These are phyloP conservation scores for Trichopria drosophilae DNA, from an alignment of 2,888 invertebrate species.

Conservation along the genomic window DNA sequence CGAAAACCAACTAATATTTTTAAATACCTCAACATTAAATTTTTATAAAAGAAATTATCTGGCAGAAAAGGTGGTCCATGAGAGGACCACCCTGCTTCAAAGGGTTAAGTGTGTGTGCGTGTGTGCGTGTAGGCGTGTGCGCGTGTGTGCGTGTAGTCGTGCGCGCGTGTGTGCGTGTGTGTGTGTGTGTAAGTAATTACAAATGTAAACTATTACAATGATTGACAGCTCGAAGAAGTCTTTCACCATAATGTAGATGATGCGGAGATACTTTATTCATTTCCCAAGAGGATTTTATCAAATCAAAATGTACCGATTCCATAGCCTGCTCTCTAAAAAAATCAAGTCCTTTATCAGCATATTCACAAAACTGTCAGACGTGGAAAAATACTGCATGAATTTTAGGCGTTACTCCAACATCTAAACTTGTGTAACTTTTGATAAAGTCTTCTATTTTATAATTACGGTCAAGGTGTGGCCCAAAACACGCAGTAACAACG, in stretches of 20 bases:
- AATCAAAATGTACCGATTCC: constrained; percentile 11
- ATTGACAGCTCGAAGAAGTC: constrained; percentile 4
- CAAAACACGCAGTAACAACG: constrained; percentile 16
- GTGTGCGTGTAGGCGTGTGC: no score
- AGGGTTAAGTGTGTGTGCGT: no score
- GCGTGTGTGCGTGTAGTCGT: no score
- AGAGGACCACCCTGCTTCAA: no score
- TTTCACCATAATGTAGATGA: constrained; percentile 8
- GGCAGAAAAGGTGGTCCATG: no score
- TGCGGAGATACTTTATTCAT: constrained; percentile 10
- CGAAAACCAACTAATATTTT: no score
- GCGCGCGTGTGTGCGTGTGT: no score
- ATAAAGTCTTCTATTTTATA: constrained; percentile 17
- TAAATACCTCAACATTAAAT: no score
- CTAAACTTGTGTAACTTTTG: constrained; percentile 5
- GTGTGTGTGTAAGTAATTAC: no score
- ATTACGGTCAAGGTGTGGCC: constrained; percentile 7
- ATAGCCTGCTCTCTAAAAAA: constrained; percentile 14
- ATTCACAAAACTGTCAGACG: constrained; percentile 14
- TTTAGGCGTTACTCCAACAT: background rate
- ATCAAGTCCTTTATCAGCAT: constrained; percentile 4
- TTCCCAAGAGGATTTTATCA: constrained; percentile 13
- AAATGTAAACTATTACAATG: constrained; percentile 14
- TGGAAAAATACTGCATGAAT: constrained; percentile 15
- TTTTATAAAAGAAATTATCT: no score